Evolutionary conservation across 1,140 invertebrate genomes (phyloP).

Genomic region (Anastatus disparis): DNA sequence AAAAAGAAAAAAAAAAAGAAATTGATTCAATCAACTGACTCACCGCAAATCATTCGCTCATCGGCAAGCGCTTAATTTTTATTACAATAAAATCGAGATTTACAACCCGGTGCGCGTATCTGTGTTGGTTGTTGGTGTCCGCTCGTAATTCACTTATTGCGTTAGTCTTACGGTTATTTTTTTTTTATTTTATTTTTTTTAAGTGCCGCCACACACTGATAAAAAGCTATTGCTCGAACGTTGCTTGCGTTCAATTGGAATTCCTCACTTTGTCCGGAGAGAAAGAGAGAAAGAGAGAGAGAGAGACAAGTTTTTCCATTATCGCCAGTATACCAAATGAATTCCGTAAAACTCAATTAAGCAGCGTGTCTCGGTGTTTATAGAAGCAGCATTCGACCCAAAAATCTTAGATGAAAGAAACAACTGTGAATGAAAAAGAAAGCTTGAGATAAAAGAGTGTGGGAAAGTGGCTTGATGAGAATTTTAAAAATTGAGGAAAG

Average conservation of each 20-base stretch:
- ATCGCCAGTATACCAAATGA: slow-evolving; percentile 16
- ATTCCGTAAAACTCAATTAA: slow-evolving; percentile 37
- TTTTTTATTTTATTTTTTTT: too few species aligned
- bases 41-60: neutral
- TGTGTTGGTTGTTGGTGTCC: neutral
- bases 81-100: slow-evolving; percentile 33
- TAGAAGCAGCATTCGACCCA: slow-evolving; percentile 5
- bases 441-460: slow-evolving; percentile 22
- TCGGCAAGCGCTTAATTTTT: slow-evolving; percentile 10
- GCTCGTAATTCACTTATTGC: slow-evolving; percentile 35
- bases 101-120: too few species aligned
- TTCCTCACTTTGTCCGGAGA: slow-evolving; percentile 34
- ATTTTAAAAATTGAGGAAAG: neutral
- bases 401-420: neutral
- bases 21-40: neutral
- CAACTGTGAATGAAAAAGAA: too few species aligned
- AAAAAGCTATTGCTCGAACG: neutral
- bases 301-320: slow-evolving; percentile 34
- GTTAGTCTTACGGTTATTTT: slow-evolving; percentile 30
- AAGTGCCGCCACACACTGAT: slow-evolving; percentile 28
- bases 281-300: too few species aligned
- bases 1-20: slow-evolving; percentile 9
- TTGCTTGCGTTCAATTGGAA: slow-evolving; percentile 14
- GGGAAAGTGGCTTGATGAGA: slow-evolving; percentile 12
- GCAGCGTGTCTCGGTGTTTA: too few species aligned